phyloP scores from a whole-genome alignment of 92 coral and sea anemone species.

The Phymanthus crucifer region DNA sequence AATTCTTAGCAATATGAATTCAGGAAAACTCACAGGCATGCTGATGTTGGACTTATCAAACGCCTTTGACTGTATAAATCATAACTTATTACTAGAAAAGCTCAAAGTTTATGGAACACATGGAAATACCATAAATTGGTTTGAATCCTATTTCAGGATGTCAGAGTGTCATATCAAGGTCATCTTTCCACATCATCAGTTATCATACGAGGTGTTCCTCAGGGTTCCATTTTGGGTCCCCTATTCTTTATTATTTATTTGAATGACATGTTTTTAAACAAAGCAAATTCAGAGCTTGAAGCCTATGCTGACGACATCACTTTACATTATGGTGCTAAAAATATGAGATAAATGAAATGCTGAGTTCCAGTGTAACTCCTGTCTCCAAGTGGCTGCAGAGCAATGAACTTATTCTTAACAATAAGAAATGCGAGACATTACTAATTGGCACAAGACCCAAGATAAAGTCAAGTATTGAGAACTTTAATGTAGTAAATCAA shows the following conservation, averaged over 20 bases:
- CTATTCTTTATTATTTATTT: neutral
- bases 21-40: slow-evolving; percentile 7
- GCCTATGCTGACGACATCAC: neutral
- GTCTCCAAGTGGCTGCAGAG: slow-evolving; percentile 1
- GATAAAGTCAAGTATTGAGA: neutral
- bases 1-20: slow-evolving; percentile 2
- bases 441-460: slow-evolving; percentile 4
- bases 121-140: neutral
- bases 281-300: neutral
- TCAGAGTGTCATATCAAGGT: neutral
- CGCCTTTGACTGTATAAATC: slow-evolving; percentile 3
- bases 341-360: neutral
- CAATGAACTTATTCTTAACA: neutral
- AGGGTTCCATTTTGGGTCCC: neutral
- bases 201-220: neutral
- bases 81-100: neutral
- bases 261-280: neutral
- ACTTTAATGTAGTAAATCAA: neutral
- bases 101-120: neutral
- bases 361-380: neutral
- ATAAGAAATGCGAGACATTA: neutral
- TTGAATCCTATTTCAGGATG: neutral
- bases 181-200: neutral
- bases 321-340: neutral
- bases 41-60: slow-evolving; percentile 2